phyloP scores from a whole-genome alignment of 2,888 invertebrate species.

The Acanthosoma haemorrhoidale region DNA sequence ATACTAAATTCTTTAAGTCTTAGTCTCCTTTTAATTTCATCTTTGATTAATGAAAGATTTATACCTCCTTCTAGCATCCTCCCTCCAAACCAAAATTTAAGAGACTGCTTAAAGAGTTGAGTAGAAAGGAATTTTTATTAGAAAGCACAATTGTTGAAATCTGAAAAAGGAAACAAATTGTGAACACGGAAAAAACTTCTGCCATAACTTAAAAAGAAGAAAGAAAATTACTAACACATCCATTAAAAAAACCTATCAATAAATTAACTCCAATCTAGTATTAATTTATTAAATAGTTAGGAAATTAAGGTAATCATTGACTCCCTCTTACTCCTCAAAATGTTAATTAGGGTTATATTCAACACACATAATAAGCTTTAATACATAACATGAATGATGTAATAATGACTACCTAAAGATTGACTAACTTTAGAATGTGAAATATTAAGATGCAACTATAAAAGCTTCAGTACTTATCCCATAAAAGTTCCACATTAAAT shows the following conservation, averaged over 20 bases:
- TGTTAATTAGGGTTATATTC: too few relatives aligned
- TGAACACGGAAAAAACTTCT: too few relatives aligned
- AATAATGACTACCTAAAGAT: constrained; percentile 1
- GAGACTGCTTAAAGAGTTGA: background rate
- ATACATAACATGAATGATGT: constrained; percentile 5
- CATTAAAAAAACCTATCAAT: too few relatives aligned
- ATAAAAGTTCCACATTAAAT: background rate
- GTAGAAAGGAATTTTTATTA: background rate
- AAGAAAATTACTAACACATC: too few relatives aligned
- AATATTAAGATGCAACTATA: background rate
- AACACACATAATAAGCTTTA: background rate
- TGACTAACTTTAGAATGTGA: background rate
- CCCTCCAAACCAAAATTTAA: background rate
- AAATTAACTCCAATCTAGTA: too few relatives aligned
- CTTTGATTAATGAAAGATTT: constrained; percentile 15
- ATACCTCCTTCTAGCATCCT: constrained; percentile 22
- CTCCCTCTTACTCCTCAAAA: too few relatives aligned
- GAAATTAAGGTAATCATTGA: too few relatives aligned
- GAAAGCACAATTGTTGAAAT: background rate
- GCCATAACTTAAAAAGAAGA: too few relatives aligned
- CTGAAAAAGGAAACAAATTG: background rate
- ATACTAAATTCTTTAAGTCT: constrained; percentile 17
- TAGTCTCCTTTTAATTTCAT: constrained; percentile 13
- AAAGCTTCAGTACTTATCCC: too few relatives aligned
- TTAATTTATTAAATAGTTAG: too few relatives aligned